These are phyloP conservation scores for Cataglyphis cursor DNA, from an alignment of 2,888 invertebrate genomes.

Conservation along the genomic window DNA sequence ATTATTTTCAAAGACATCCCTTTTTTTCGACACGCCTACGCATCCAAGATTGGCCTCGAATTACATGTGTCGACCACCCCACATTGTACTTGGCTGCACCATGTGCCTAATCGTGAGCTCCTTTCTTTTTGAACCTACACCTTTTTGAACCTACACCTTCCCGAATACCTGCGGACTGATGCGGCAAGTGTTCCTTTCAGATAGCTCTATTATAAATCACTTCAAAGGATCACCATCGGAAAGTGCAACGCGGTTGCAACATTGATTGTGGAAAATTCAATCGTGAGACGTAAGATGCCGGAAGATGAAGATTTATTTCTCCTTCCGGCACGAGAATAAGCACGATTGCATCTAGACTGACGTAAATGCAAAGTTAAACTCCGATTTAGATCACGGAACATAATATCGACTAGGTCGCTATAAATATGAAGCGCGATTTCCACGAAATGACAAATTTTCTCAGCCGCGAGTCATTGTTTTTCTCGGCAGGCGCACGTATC, in stretches of 20 bases:
- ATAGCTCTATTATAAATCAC: constrained; percentile 1
- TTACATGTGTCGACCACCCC: constrained; percentile 55
- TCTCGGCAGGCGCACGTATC: constrained; percentile 36
- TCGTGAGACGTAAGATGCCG: constrained; percentile 8
- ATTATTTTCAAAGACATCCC: constrained; percentile 57
- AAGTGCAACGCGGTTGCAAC: background rate
- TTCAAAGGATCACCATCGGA: background rate
- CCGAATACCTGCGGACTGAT: constrained; percentile 25
- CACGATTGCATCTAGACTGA: constrained; percentile 24
- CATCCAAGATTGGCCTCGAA: constrained; percentile 56
- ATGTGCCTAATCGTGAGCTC: constrained; percentile 60
- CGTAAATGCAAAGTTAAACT: constrained; percentile 29
- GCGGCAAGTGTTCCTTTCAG: constrained; percentile 50
- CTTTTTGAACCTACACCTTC: constrained; percentile 44
- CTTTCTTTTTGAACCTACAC: constrained; percentile 53
- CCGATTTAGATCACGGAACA: constrained; percentile 6
- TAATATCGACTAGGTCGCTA: constrained; percentile 11
- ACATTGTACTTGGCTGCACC: constrained; percentile 28
- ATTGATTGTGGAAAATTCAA: constrained; percentile 6
- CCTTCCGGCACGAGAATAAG: constrained; percentile 3
- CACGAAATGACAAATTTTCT: constrained; percentile 30
- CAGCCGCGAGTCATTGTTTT: constrained; percentile 24
- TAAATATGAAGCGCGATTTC: constrained; percentile 12
- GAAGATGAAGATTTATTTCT: constrained; percentile 10
- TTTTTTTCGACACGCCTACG: constrained; percentile 36